phyloP scores from a whole-genome alignment of 2,797 vertebrate species.

The Smutsia gigantea region DNA sequence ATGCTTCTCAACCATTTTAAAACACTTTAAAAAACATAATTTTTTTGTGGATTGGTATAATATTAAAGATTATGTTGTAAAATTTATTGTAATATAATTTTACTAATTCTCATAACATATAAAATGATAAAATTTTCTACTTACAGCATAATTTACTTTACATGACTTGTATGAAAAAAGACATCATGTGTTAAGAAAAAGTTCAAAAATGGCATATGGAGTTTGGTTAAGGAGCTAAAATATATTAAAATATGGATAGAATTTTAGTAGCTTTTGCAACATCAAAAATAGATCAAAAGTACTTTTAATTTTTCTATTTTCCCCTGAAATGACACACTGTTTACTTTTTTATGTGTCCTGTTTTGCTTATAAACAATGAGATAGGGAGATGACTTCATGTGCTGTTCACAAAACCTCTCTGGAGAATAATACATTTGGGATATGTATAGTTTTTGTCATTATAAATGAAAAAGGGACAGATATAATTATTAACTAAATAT shows the following conservation, averaged over 20 bases:
- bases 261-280: neutral
- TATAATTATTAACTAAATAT: neutral
- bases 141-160: neutral
- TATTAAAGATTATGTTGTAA: neutral
- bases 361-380: neutral
- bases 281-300: neutral
- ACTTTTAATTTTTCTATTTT: constrained; percentile 12
- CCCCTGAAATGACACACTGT: neutral
- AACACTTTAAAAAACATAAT: neutral
- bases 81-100: neutral
- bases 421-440: neutral
- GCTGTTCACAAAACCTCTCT: neutral
- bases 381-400: neutral
- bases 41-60: neutral
- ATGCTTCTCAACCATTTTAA: neutral
- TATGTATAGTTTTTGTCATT: neutral
- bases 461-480: neutral
- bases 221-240: neutral
- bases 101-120: neutral
- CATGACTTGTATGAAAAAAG: neutral
- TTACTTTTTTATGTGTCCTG: neutral
- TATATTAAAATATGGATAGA: neutral
- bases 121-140: neutral
- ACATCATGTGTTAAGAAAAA: neutral
- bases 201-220: neutral